Percentiles rank a stretch among this genome's conserved stretches.
Conservation (phyloP, 2,797 vertebrate genomes). For the Enteromius paludinosus region DNA sequence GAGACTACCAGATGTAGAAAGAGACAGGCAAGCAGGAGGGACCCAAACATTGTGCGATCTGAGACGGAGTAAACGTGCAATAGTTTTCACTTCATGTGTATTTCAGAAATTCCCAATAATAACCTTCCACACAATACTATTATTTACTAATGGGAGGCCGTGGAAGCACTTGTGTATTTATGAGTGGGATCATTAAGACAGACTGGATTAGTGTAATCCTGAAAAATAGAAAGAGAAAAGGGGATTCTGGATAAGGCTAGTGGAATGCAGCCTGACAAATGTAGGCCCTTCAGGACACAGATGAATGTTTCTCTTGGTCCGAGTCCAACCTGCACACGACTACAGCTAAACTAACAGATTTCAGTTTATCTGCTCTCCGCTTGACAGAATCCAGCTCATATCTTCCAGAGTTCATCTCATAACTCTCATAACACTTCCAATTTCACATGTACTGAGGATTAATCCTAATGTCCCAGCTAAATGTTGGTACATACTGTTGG, state of each 20-base stretch:
- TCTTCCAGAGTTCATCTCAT: neutral
- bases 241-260: neutral
- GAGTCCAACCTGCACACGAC: constrained; percentile 15
- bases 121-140: neutral
- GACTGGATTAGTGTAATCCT: constrained; percentile 1
- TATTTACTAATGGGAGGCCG: neutral
- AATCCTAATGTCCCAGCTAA: neutral
- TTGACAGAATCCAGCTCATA: constrained; percentile 5
- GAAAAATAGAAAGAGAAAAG: constrained; percentile 11
- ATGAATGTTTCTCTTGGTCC: constrained; percentile 31
- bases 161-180: neutral
- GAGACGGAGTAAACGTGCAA: constrained; percentile 14
- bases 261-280: constrained; percentile 38
- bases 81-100: neutral
- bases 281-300: neutral
- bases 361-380: neutral
- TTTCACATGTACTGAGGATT: neutral
- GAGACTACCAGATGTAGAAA: constrained; percentile 61
- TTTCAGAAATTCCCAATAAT: neutral
- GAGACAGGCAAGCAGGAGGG: constrained; percentile 61
- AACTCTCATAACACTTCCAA: constrained; percentile 2
- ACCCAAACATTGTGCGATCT: constrained; percentile 69
- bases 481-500: neutral
- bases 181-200: neutral
- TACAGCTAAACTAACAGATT: constrained; percentile 21